Evolutionary conservation across 2,888 invertebrate species (phyloP), one percentile per base, ranked within the genome.

Genomic region (Lithophane ornitopus): DNA sequence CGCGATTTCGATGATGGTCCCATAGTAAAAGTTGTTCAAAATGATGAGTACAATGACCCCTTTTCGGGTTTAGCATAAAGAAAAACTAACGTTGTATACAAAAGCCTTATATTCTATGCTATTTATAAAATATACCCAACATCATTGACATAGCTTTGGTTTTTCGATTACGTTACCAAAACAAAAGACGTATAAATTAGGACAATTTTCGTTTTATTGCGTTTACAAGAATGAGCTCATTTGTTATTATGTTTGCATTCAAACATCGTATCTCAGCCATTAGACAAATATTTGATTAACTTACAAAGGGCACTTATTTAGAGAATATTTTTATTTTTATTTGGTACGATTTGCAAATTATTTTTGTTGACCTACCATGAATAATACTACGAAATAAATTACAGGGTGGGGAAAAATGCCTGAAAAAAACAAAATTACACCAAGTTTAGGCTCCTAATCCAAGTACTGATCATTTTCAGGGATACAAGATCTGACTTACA

Each of bases 201-300:
- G 39, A 19, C 61, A 80, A 81, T 62, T 49, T 66, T 54, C n/a
- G 34, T 34, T 73, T 54, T 44, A 70, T 49, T 73, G 61, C 39
- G 65, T 66, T 56, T 44, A 56, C 59, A 61, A 70, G 39, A 66
- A 70, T 58, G 58, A 80, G 46, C 26, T 80, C 69, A 41, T 74
- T 63, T 54, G 26, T 79, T 73, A 84, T 70, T 83, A 62, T 73
- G 80, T 84, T 73, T 79, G 56, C 46, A 67, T n/a, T 49, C 58
- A 71, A 83, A 65, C 63, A 70, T 58, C 41, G 39, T 74, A 41
- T 58, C 34, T 66, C 7, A 67, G 41, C 34, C 41, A n/a, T 66
- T 56, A 12, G 12, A 14, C 61, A 66, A 80, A 84, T 74, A 52
- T 73, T 80, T 84, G 62, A 62, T 1, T 73, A 68, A 71, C 70